Base-by-base conservation (phyloP, 2,113 vertebrate species). In the Falcunculus frontatus region DNA sequence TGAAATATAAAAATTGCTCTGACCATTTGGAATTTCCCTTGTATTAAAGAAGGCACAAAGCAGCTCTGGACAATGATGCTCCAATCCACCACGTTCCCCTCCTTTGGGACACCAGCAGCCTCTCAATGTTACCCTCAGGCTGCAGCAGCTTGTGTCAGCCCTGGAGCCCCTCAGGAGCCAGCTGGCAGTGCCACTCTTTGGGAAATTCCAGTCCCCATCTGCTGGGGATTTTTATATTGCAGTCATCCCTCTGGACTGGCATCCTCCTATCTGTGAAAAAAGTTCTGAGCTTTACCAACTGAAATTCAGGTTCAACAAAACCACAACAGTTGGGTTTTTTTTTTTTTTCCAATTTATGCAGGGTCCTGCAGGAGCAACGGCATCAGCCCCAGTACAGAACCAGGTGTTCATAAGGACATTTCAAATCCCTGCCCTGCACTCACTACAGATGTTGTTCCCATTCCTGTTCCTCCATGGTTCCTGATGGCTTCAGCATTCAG, bases 81-180 rank as follows among this genome's bases (percentile, higher is more conserved):
- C n/a, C n/a, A 23, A n/a, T 13, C 25, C 42, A 37, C 19, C 3
- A 2, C 0, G 0, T 16, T 37, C 39, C 9, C 16, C 15, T 73
- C 9, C n/a, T 64, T 8, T 25, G 44, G n/a, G 59, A 41, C 44
- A 59, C 29, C 5, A 44, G 65, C 12, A 6, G 52, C n/a, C 67
- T 62, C 67, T 41, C 8, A 12, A 0, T 4, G 69, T 12, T 39
- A 19, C 44, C 44, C n/a, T 56, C 6, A 9, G 64, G 50, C 25
- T 4, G 7, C 52, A 86, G 84, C 60, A 91, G 41, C 41, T 86
- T 3, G 0, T 42, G 10, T 13, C 50, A 89, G 67, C n/a, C 76
- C 57, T 13, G 6, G 30, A 57, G 39, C 6, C 14, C 32, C 22
- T 11, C 13, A 12, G 73, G 30, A 89, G 49, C 37, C 78, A 69